Conservation (phyloP, 2,888 invertebrate genomes). For the Troides helena region DNA sequence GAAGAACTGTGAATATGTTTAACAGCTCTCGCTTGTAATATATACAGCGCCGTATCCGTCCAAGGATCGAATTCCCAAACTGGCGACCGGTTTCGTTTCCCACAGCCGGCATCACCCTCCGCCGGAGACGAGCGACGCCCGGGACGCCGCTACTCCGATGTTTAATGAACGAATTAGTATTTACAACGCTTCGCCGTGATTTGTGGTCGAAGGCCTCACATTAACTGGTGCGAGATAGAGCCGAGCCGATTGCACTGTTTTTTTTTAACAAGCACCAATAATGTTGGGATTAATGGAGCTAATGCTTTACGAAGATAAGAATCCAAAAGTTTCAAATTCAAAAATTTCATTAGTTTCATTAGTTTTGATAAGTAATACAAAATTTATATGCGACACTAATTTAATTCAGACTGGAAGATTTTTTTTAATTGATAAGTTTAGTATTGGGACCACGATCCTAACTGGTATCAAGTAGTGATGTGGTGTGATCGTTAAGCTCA, state of each 20-base stretch:
- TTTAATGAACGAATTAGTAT: conserved; percentile 30
- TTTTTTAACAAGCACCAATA: conserved; percentile 12
- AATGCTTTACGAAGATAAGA: conserved; percentile 14
- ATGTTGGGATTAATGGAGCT: conserved; percentile 15
- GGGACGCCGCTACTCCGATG: conserved; percentile 19
- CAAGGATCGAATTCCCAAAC: conserved; percentile 31
- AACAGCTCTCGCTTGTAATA: conserved; percentile 5
- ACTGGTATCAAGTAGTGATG: too few relatives aligned
- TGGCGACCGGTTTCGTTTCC: conserved; percentile 37
- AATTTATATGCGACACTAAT: too few relatives aligned
- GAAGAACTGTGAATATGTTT: too few relatives aligned
- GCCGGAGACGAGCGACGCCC: conserved; percentile 20
- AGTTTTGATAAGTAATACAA: too few relatives aligned
- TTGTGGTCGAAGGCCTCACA: conserved; percentile 15
- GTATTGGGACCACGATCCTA: too few relatives aligned
- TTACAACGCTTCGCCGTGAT: conserved; percentile 26
- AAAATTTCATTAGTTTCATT: too few relatives aligned
- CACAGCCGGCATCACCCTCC: conserved; percentile 31
- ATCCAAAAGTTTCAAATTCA: neutral
- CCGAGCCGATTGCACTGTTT: conserved; percentile 1
- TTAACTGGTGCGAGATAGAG: conserved; percentile 16
- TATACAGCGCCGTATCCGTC: conserved; percentile 10
- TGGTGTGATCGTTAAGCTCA: too few relatives aligned
- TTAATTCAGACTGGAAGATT: too few relatives aligned
- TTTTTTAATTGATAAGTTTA: too few relatives aligned